A percentile compares a stretch with the other conserved stretches of the same genome.
These are phyloP conservation scores for Takifugu ocellatus DNA, from an alignment of 2,797 vertebrate species.

Conservation along the genomic window DNA sequence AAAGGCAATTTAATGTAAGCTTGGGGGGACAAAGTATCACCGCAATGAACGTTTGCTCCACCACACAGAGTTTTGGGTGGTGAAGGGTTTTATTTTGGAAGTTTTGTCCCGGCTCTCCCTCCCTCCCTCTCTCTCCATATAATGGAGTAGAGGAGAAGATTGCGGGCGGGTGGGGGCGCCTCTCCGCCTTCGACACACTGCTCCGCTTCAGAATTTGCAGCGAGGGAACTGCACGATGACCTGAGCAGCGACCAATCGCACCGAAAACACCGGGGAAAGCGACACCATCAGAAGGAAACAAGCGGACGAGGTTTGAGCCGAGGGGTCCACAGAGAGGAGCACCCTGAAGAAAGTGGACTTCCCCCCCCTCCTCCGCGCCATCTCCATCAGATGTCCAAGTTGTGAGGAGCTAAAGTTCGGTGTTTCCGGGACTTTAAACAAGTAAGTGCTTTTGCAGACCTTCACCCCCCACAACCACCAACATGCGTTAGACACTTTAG, in stretches of 20 bases:
- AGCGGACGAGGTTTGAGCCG: too few species aligned
- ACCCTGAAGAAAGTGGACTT: constrained; percentile 33
- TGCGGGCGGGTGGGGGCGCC: constrained; percentile 66
- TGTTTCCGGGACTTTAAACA: constrained; percentile 24
- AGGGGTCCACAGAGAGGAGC: too few species aligned
- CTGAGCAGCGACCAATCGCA: constrained; percentile 12
- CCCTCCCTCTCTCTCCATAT: constrained; percentile 18
- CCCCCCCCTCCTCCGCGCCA: constrained; percentile 21
- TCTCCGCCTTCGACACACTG: constrained; percentile 42
- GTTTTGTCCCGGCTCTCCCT: constrained; percentile 17
- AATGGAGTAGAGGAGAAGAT: constrained; percentile 36
- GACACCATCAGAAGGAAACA: too few species aligned
- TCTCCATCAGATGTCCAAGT: constrained; percentile 56
- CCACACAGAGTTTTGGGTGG: not conserved
- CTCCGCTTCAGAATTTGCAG: constrained; percentile 24
- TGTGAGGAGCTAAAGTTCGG: constrained; percentile 50
- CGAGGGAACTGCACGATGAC: constrained; percentile 29
- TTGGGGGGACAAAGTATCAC: too few species aligned
- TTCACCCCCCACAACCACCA: too few species aligned
- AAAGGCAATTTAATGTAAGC: too few species aligned
- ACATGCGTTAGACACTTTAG: too few species aligned
- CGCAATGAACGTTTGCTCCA: too few species aligned
- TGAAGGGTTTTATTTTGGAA: constrained; percentile 47
- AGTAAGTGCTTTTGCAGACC: constrained; percentile 41
- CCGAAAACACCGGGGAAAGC: not conserved